Conservation (phyloP, 2,888 invertebrate species). For the Volucella inflata region DNA sequence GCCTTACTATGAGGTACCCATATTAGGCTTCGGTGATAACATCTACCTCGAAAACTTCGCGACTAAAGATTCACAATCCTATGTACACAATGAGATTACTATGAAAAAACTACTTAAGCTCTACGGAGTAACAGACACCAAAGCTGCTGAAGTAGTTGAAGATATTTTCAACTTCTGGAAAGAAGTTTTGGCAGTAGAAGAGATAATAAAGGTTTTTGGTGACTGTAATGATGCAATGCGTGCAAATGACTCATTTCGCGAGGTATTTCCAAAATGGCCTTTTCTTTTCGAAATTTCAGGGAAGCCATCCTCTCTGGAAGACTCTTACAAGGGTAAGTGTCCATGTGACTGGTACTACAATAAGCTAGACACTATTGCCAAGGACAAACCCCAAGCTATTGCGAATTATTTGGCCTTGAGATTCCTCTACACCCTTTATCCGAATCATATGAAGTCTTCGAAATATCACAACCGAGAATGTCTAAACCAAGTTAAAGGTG, state of each 20-base stretch:
- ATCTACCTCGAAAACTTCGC: conserved; percentile 80
- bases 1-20: conserved; percentile 80
- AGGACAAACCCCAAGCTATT: conserved; percentile 77
- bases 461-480: conserved; percentile 76
- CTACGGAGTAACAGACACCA: conserved; percentile 77
- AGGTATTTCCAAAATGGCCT: conserved; percentile 76
- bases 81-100: conserved; percentile 78
- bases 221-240: conserved; percentile 37
- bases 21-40: conserved; percentile 80
- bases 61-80: conserved; percentile 79
- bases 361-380: conserved; percentile 78
- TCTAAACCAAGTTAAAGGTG: conserved; percentile 16
- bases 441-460: conserved; percentile 74
- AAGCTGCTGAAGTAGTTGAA: conserved; percentile 76
- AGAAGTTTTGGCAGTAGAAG: conserved; percentile 75
- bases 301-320: conserved; percentile 74
- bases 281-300: conserved; percentile 80
- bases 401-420: conserved; percentile 82
- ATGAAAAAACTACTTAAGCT: conserved; percentile 79
- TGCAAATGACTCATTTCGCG: neutral
- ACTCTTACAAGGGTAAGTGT: conserved; percentile 12
- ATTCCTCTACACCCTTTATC: conserved; percentile 79
- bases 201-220: conserved; percentile 76
- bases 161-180: conserved; percentile 79
- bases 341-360: conserved; percentile 79